phyloP scores from a whole-genome alignment of 2,113 vertebrate genomes.

The Stomatorhinus ivindoensis region DNA sequence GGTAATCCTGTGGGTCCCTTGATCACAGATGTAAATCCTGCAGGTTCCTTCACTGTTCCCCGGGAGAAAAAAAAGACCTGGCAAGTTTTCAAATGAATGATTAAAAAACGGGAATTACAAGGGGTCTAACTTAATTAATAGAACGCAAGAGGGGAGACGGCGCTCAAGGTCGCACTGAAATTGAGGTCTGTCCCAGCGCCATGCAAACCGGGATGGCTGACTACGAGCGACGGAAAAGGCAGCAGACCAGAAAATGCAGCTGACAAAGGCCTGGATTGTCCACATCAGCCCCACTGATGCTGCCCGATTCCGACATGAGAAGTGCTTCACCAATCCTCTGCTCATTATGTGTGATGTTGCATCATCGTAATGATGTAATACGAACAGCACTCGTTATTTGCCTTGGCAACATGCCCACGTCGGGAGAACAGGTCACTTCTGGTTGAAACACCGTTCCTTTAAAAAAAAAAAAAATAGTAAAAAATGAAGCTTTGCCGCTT shows the following conservation, averaged over 20 bases:
- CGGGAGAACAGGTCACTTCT: neutral
- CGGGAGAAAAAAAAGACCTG: neutral
- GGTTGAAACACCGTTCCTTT: neutral
- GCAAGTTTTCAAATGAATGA: conserved; percentile 21
- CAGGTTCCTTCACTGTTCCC: neutral
- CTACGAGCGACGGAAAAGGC: conserved; percentile 12
- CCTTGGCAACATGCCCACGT: neutral
- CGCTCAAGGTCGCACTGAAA: conserved; percentile 12
- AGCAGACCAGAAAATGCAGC: conserved; percentile 20
- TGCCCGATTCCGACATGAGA: neutral
- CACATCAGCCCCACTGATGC: neutral
- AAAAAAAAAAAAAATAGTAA: neutral
- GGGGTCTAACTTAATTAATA: conserved; percentile 5
- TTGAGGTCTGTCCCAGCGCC: neutral
- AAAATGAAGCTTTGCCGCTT: neutral
- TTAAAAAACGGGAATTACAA: conserved; percentile 14
- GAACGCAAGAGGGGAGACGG: neutral
- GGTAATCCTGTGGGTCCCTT: neutral
- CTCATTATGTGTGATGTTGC: conserved; percentile 9
- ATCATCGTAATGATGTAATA: conserved; percentile 17
- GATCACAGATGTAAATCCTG: conserved; percentile 7
- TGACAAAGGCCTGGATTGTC: conserved; percentile 19
- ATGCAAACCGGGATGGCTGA: neutral
- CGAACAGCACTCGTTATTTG: neutral
- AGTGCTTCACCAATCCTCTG: neutral